These are phyloP conservation scores for Scolopax rusticola DNA, from an alignment of 2,797 vertebrate species.

Conservation along the genomic window DNA sequence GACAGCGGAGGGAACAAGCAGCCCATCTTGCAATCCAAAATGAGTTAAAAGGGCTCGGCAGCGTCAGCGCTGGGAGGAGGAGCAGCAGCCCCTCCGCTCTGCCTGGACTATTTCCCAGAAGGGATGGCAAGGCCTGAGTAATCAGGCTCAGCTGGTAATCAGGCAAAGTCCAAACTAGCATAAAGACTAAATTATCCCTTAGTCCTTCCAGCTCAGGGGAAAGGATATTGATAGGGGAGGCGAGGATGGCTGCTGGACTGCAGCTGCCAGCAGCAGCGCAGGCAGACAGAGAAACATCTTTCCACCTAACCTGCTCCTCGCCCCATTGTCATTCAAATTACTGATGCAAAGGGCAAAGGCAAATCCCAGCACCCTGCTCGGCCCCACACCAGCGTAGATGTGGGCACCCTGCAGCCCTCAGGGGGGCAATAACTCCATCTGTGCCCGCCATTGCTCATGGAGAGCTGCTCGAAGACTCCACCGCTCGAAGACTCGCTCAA, in stretches of 20 bases:
- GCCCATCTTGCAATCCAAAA: neutral
- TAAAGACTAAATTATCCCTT: conserved; percentile 72
- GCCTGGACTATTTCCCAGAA: conserved; percentile 68
- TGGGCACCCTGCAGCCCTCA: neutral
- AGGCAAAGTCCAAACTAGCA: conserved; percentile 70
- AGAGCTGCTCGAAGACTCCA: neutral
- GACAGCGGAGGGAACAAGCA: neutral
- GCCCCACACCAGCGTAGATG: neutral
- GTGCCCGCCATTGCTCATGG: neutral
- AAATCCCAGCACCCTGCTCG: neutral
- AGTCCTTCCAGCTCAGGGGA: conserved; percentile 67
- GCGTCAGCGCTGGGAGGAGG: neutral
- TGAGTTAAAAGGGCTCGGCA: neutral
- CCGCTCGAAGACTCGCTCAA: neutral
- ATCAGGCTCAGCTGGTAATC: conserved; percentile 81
- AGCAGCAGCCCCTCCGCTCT: neutral
- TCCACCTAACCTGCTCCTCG: neutral
- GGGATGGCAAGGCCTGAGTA: conserved; percentile 60
- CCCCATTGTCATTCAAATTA: conserved; percentile 19
- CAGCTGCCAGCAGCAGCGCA: conserved; percentile 63
- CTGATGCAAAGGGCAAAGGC: neutral
- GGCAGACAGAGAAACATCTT: conserved; percentile 19
- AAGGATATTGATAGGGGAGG: conserved; percentile 56
- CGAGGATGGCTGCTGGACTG: conserved; percentile 44
- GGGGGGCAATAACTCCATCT: neutral